Conservation (phyloP, 2,113 vertebrate genomes). For the Hylia prasina region DNA sequence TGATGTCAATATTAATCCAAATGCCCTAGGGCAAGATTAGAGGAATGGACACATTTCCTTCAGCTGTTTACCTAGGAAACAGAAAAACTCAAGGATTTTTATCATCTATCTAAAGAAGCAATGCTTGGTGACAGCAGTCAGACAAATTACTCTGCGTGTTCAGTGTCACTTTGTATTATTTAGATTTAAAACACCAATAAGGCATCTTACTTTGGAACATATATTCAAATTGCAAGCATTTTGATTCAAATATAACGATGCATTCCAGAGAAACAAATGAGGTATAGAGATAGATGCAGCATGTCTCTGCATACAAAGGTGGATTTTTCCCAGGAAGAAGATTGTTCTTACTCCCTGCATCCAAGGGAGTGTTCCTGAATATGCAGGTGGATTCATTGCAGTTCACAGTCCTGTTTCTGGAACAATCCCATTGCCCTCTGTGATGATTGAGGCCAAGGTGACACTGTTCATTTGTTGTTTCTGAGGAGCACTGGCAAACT, state of each 20-base stretch:
- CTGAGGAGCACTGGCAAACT: neutral
- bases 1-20: constrained; percentile 50
- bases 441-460: neutral
- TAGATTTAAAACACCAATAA: neutral
- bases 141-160: constrained; percentile 21
- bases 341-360: neutral
- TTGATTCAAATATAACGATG: neutral
- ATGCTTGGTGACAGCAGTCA: constrained; percentile 27
- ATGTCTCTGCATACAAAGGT: neutral
- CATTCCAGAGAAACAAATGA: neutral
- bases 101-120: constrained; percentile 32
- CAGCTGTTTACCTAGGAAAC: constrained; percentile 25
- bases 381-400: neutral
- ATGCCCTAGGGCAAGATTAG: neutral
- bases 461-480: neutral
- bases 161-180: constrained; percentile 23
- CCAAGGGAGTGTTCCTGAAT: neutral
- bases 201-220: neutral
- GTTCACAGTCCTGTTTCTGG: neutral
- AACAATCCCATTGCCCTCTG: neutral
- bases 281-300: neutral
- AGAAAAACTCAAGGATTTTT: constrained; percentile 17
- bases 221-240: neutral
- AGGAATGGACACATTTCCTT: constrained; percentile 4
- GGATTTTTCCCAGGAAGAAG: neutral